Evolutionary conservation across 2,113 vertebrate species (phyloP).

Genomic region (Motacilla alba): DNA sequence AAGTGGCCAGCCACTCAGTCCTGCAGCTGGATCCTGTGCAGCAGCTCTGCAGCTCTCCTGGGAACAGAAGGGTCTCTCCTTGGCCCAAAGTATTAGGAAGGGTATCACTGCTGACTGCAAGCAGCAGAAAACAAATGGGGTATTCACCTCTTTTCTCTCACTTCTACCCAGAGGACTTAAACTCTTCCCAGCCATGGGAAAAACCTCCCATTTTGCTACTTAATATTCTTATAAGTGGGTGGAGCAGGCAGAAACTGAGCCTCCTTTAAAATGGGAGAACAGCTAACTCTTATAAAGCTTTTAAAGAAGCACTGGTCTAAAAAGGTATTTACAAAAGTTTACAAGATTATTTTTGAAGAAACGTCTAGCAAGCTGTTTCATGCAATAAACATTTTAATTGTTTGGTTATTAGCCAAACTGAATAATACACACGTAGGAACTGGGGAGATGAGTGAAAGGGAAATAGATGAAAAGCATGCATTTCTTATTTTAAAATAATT

Average conservation of each 20-base stretch:
- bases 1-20: background rate
- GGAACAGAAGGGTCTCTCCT: background rate
- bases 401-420: background rate
- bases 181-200: background rate
- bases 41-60: background rate
- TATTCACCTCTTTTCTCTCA: background rate
- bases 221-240: background rate
- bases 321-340: background rate
- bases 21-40: background rate
- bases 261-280: background rate
- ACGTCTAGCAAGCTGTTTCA: background rate
- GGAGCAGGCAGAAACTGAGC: fast-evolving
- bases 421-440: background rate
- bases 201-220: background rate
- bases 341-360: background rate
- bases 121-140: fast-evolving
- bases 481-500: background rate
- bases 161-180: background rate
- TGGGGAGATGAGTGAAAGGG: background rate
- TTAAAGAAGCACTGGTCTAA: background rate
- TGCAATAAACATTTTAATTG: background rate
- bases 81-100: background rate
- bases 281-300: background rate
- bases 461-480: background rate
- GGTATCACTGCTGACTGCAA: background rate